A percentile compares a stretch with the other conserved stretches of the same genome.
Conservation (phyloP, 2,113 vertebrate genomes). For the Corvus moneduloides region DNA sequence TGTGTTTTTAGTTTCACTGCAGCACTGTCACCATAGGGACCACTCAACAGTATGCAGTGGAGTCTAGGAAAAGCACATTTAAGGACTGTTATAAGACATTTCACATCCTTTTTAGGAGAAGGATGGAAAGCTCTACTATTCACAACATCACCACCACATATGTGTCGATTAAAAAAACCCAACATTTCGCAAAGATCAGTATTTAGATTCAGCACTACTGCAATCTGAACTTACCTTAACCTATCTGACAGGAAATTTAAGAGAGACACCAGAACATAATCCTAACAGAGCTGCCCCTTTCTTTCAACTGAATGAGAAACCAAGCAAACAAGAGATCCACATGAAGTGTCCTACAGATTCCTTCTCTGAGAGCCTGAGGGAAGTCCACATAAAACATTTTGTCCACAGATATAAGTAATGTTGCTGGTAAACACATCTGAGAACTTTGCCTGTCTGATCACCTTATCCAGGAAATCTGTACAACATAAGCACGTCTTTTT, state of each 20-base stretch:
- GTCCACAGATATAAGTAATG: neutral
- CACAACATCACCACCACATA: neutral
- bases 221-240: neutral
- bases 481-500: neutral
- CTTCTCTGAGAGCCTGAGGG: neutral
- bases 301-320: neutral
- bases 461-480: neutral
- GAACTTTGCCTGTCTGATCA: neutral
- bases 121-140: neutral
- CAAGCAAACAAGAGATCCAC: neutral
- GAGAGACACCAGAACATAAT: neutral
- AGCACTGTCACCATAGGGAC: conserved; percentile 27
- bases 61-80: neutral
- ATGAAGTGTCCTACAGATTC: neutral
- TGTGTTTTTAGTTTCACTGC: neutral
- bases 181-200: neutral
- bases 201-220: neutral
- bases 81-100: neutral
- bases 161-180: rapidly evolving
- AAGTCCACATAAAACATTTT: neutral
- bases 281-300: neutral
- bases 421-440: neutral
- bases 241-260: neutral
- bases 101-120: neutral
- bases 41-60: neutral